A percentile compares a stretch with the other conserved stretches of the same genome.
These are phyloP conservation scores for Leucoraja ocellata DNA, from an alignment of 2,797 vertebrate genomes.

Conservation along the genomic window DNA sequence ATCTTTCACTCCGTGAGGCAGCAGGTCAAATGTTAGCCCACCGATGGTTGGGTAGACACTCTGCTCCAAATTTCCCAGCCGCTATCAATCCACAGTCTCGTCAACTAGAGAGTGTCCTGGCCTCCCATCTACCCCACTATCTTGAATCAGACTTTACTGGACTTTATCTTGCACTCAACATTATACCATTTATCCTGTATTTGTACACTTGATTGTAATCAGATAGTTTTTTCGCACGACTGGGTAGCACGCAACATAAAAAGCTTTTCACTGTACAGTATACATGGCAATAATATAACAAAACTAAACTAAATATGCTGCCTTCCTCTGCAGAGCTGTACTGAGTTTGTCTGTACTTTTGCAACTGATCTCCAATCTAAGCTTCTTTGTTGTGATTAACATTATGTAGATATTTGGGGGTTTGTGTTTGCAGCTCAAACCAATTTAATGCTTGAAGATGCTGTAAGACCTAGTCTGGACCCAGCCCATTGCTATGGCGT, in stretches of 20 bases:
- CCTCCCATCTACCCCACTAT: no score
- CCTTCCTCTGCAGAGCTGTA: not conserved
- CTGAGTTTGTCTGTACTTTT: not conserved
- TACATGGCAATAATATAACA: no score
- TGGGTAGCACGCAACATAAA: no score
- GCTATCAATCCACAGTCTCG: no score
- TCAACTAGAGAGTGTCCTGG: no score
- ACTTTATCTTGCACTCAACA: no score
- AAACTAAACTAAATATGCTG: not conserved
- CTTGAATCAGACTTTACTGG: no score
- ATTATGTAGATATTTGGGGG: not conserved
- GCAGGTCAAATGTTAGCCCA: not conserved
- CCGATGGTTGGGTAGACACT: not conserved
- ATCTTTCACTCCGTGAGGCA: not conserved
- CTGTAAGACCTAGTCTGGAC: not conserved
- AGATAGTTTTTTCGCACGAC: no score
- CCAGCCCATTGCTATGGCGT: not conserved
- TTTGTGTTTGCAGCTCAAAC: not conserved
- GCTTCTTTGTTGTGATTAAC: not conserved
- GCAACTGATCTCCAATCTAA: not conserved
- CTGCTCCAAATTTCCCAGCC: not conserved
- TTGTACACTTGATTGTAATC: no score
- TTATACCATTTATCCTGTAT: no score
- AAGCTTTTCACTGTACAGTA: no score
- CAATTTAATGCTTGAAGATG: slow-evolving; percentile 9